Evolutionary conservation across 2,888 invertebrate species (phyloP).

Genomic region (Argyra leucocephala): DNA sequence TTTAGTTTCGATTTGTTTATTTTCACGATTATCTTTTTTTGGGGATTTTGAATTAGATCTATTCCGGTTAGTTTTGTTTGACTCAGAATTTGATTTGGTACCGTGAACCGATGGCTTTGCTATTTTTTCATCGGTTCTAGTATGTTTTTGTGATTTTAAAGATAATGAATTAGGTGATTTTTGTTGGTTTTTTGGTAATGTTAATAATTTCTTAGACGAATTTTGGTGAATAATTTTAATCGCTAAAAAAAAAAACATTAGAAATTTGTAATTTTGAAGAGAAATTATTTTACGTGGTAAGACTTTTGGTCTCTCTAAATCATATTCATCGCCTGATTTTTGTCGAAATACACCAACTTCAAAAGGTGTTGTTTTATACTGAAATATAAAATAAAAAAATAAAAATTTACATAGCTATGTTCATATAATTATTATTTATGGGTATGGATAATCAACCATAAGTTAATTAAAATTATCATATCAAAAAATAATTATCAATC

Average conservation of each 20-base stretch:
- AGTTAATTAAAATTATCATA: no score
- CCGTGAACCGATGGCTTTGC: constrained; percentile 14
- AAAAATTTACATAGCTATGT: not conserved
- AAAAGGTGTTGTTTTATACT: constrained; percentile 34
- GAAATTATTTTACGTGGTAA: constrained; percentile 32
- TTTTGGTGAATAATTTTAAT: not conserved
- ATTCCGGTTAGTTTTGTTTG: not conserved
- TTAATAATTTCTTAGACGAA: no score
- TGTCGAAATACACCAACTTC: constrained; percentile 37
- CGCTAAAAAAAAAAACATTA: not conserved
- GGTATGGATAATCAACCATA: no score
- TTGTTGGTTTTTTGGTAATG: not conserved
- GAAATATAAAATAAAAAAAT: constrained; percentile 18
- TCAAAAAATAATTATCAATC: no score
- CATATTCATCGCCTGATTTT: constrained; percentile 33
- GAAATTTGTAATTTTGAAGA: not conserved
- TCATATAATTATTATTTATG: no score
- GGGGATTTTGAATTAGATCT: not conserved
- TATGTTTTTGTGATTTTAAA: not conserved
- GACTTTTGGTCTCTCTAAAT: constrained; percentile 31
- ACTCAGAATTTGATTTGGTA: not conserved
- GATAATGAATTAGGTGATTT: not conserved
- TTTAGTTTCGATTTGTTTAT: not conserved
- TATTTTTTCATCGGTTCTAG: constrained; percentile 21
- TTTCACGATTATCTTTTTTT: not conserved